These are phyloP conservation scores for Coccyzus lansbergi DNA, from an alignment of 2,797 vertebrate genomes.

Conservation along the genomic window DNA sequence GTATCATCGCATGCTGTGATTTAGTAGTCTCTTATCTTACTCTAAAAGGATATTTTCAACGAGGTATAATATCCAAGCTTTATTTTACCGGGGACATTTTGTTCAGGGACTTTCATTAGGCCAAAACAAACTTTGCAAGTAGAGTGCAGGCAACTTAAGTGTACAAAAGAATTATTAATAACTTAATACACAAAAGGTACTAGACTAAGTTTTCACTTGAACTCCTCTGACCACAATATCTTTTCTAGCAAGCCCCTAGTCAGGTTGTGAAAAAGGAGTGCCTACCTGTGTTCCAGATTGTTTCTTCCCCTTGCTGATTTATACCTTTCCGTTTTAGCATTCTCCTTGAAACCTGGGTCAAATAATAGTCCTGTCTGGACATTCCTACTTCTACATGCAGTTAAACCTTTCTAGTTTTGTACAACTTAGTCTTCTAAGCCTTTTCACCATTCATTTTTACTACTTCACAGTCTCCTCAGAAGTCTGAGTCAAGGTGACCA, in stretches of 20 bases:
- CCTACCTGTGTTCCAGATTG: not conserved
- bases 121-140: not conserved
- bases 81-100: not conserved
- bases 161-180: not conserved
- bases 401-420: not conserved
- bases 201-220: not conserved
- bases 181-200: not conserved
- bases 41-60: not conserved
- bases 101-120: not conserved
- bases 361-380: not conserved
- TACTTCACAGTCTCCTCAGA: not conserved
- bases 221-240: not conserved
- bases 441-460: not conserved
- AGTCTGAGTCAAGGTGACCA: not conserved
- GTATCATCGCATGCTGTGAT: not conserved
- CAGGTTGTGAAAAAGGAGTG: too few species aligned
- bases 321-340: not conserved
- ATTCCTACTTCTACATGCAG: not conserved
- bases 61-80: not conserved
- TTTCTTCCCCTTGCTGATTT: not conserved
- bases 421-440: not conserved
- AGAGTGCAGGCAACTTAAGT: not conserved
- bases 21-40: not conserved
- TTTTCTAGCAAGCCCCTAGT: not conserved
- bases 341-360: not conserved